Base-by-base conservation (phyloP, 2,113 vertebrate genomes). In the Corynorhinus townsendii region DNA sequence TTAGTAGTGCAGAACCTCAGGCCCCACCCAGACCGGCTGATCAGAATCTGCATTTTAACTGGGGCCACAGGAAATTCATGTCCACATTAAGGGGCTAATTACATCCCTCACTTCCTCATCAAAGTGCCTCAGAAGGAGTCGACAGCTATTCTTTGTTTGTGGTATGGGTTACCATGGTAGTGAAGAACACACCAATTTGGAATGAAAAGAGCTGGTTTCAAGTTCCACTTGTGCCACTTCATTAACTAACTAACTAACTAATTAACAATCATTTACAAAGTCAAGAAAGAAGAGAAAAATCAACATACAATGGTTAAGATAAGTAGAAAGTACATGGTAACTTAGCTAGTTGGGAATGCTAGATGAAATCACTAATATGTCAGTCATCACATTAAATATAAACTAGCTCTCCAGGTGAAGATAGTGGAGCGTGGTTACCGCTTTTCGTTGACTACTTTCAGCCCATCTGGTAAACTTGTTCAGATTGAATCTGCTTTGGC, bases 1-100 rank as follows among this genome's bases (percentile, higher is more conserved):
- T 22, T 0, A 56, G 49, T 3, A 6, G 30, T 1, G 11, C 49
- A 6, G 33, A 2, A 6, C 9, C 30, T 35, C 19, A 4, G 26
- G 30, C 64, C 14, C 28, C 2, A 16, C 19, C 20, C 28, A 3
- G 54, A 73, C 49, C 9, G 5, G 20, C 3, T 2, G 54, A 7
- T 26, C 26, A 4, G n/a, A 49, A 49, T 33, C n/a, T 33, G 4
- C 12, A 9, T 15, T 75, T 28, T 35, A 15, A 56, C 19, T 4
- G 15, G 7, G 38, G 0, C 4, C 38, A 30, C 22, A 1, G 54
- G 35, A 19, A 52, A n/a, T 4, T 7, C 30, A 4, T 11, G 47
- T n/a, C 72, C 7, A 4, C 20, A 2, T 24, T 33, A 17, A 33
- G 30, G 45, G 1, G 3, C n/a, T 1, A 19, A 15, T 9, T 4